Evolutionary conservation across 2,888 invertebrate genomes (phyloP).

Genomic region (Sepiola atlantica): DNA sequence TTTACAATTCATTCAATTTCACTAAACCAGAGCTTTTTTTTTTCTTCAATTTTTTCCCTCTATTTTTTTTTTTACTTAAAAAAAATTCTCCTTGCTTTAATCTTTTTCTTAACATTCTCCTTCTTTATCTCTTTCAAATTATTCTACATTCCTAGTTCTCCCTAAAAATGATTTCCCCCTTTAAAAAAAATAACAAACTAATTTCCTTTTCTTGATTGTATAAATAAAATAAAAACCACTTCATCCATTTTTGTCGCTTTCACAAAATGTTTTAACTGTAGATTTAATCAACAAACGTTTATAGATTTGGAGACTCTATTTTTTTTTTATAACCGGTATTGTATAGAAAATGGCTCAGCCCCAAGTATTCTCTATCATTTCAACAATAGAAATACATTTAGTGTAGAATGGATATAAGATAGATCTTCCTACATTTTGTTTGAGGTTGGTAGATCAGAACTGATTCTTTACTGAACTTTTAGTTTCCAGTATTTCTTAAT

Average conservation of each 20-base stretch:
- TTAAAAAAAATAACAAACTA: neutral
- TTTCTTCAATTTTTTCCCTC: too few species aligned
- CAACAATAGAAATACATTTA: neutral
- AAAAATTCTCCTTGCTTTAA: too few species aligned
- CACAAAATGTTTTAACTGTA: neutral
- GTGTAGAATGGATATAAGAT: neutral
- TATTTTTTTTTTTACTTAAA: too few species aligned
- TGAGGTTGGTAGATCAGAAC: neutral
- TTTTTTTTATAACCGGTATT: neutral
- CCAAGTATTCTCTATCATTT: neutral
- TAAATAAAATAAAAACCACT: neutral
- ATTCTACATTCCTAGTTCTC: neutral
- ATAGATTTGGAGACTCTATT: neutral
- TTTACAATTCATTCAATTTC: too few species aligned
- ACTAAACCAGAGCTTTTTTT: too few species aligned
- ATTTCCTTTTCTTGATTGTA: neutral
- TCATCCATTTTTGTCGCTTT: neutral
- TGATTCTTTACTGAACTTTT: neutral
- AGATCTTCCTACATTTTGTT: neutral
- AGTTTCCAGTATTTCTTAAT: neutral
- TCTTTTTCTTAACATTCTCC: neutral
- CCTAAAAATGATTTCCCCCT: neutral
- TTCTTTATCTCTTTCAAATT: neutral
- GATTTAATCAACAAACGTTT: neutral
- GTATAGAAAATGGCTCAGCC: neutral